These are phyloP conservation scores for Nothoprocta pentlandii DNA, from an alignment of 2,113 vertebrate genomes.

Conservation along the genomic window DNA sequence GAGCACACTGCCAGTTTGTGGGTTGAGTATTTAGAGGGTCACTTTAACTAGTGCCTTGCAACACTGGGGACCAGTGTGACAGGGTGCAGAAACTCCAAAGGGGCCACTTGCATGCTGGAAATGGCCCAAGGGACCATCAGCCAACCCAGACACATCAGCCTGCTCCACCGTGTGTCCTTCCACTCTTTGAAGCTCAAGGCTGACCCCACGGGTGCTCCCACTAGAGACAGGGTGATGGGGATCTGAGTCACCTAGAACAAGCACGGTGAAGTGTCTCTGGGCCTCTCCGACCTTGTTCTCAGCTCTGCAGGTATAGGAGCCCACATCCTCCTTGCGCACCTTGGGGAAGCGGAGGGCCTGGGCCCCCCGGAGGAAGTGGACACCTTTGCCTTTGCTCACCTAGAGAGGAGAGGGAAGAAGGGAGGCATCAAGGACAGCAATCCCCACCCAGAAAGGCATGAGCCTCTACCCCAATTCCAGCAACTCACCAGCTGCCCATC, in stretches of 20 bases:
- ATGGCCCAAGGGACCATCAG: neutral
- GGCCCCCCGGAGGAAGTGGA: slow-evolving; percentile 79
- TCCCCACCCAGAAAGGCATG: neutral
- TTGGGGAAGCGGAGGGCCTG: slow-evolving; percentile 81
- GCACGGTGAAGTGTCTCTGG: slow-evolving; percentile 77
- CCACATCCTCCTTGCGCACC: slow-evolving; percentile 80
- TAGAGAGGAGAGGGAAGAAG: slow-evolving; percentile 24
- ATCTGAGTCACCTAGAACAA: slow-evolving; percentile 82
- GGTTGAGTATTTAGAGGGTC: too few relatives aligned
- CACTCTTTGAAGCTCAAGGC: too few relatives aligned
- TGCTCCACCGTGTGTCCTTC: neutral
- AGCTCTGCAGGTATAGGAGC: slow-evolving; percentile 83
- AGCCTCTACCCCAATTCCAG: neutral
- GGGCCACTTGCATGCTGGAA: too few relatives aligned
- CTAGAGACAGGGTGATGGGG: neutral
- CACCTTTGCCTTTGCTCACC: slow-evolving; percentile 71
- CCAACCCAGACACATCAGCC: neutral
- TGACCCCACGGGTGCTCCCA: too few relatives aligned
- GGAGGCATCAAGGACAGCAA: neutral
- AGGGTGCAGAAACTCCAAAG: too few relatives aligned
- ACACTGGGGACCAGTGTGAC: too few relatives aligned
- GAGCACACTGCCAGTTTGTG: too few relatives aligned
- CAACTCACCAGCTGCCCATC: slow-evolving; percentile 81
- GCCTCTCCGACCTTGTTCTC: slow-evolving; percentile 82
- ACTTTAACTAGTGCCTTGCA: too few relatives aligned